Evolutionary conservation across 2,113 vertebrate genomes (phyloP), one percentile per base, ranked within the genome.

Genomic region (Corvus hawaiiensis): DNA sequence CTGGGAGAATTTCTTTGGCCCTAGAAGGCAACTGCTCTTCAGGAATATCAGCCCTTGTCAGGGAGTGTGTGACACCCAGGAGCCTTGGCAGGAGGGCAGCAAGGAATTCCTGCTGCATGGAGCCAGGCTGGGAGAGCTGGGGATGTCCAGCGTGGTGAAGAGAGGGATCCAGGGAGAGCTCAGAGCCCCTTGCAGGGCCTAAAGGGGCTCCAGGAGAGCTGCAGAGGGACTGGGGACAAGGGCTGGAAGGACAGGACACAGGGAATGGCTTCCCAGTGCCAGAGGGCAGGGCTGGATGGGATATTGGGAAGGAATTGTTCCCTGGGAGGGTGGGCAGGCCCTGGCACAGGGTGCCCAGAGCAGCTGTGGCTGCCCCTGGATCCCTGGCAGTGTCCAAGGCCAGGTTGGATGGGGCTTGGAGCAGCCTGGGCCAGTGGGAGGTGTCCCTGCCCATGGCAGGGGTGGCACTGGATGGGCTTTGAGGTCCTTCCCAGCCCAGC

Each of bases 371-470:
- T 79, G 48, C 14, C 26, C 43, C 51, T 37, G 81, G 41, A 59
- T 67, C 62, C 37, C 72, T 76, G 54, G 49, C 2, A 80, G 58
- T 73, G 51, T 0, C 35, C 59, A 32, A 30, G 56, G 74, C 41
- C 41, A 63, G 48, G 39, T 0, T 63, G 55, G 63, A 9, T 0
- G 0, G 33, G 39, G 18, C 12, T 69, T 4, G 49, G 66, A 79
- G 49, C 30, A 12, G 0, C 21, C 27, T 82, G 77, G 52, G 37
- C 1, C 0, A 2, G 37, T 30, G 77, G 69, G 0, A 67, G 37
- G 33, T 46, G 52, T 52, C 44, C 37, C 61, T 81, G 61, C 6
- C 11, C 9, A 11, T 21, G 61, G 52, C 37, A 33, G 27, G 43
- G 26, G 12, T 13, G 44, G 28, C 0, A 46, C 0, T 2, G 11